phyloP scores from a whole-genome alignment of 2,113 vertebrate genomes.

The Oncorhynchus mykiss region DNA sequence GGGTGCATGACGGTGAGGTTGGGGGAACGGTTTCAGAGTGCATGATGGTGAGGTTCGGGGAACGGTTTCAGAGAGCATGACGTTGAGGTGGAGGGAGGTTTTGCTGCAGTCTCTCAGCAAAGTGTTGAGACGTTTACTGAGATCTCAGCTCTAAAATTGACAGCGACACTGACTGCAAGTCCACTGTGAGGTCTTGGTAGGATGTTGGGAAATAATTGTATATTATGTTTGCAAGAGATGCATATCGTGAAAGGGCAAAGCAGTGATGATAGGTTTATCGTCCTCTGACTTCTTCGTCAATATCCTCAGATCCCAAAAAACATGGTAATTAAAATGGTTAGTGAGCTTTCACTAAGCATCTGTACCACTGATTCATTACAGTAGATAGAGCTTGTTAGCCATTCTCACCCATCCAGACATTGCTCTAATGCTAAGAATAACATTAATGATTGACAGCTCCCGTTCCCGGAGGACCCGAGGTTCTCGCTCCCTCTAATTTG shows the following conservation, averaged over 20 bases:
- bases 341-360: not conserved
- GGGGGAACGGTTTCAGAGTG: too few species aligned
- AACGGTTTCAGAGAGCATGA: too few species aligned
- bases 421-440: constrained; percentile 55
- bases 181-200: constrained; percentile 62
- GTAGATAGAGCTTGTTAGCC: constrained; percentile 35
- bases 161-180: constrained; percentile 55
- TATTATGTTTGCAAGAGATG: constrained; percentile 37
- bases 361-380: constrained; percentile 59
- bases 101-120: constrained; percentile 35
- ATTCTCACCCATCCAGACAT: constrained; percentile 7
- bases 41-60: too few species aligned
- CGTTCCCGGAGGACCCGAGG: constrained; percentile 53
- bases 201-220: constrained; percentile 64
- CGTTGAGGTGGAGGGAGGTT: not conserved
- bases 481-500: constrained; percentile 61
- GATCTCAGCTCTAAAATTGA: constrained; percentile 53
- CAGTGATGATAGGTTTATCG: constrained; percentile 7
- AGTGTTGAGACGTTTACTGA: constrained; percentile 65
- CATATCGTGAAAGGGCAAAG: constrained; percentile 36
- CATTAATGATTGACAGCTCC: constrained; percentile 59
- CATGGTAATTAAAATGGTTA: too few species aligned
- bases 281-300: not conserved
- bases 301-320: not conserved
- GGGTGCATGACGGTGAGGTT: too few species aligned